Base-by-base conservation (phyloP, 1,140 invertebrate genomes). In the Drosophila saltans region DNA sequence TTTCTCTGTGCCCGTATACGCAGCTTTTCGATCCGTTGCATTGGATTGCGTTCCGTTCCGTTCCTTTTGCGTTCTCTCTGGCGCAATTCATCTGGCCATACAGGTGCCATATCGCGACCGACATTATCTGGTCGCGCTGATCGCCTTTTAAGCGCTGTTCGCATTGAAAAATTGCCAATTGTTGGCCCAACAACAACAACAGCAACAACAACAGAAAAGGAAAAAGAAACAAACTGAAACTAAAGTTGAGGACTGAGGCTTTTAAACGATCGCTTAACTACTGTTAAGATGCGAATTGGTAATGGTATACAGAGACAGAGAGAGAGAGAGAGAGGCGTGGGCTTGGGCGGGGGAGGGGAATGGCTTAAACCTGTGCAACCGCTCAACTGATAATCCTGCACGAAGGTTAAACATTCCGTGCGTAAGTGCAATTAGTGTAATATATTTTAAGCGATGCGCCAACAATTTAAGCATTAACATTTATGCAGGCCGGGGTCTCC, bases 221-320 rank as follows among this genome's bases (percentile, higher is more conserved):
- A 70, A 43, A 21, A 48, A 66, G 48, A 48, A 24, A 70, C 43
- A 69, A 69, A 66, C 52, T 43, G 43, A 36, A 61, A 69, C 67
- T 75, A 78, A 81, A 85, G 72, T 69, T 72, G 68, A 52, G 45
- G 45, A 52, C 45, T 52, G 45, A 52, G 57, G 66, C 68, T 71
- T 69, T 81, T 89, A 89, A 89, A 89, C 84, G 84, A 84, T 89
- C 84, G 84, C 84, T 89, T 89, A 89, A 89, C 84, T 89, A 89
- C 84, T 89, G 84, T 84, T 89, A 89, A 89, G 82, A 85, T 72
- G 63, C 52, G 60, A 61, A 83, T 72, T 36, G 68, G 68, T 52
- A 72, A 69, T 75, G 79, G 33, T 36, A 36, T 36, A 36, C 3
- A 36, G 3, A 36, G 33, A 7, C 4, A 36, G 33, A 36, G 33